Percentiles rank a stretch among this genome's conserved stretches.
Evolutionary conservation across 2,888 invertebrate species (phyloP).

Genomic region (Erebia aethiops): DNA sequence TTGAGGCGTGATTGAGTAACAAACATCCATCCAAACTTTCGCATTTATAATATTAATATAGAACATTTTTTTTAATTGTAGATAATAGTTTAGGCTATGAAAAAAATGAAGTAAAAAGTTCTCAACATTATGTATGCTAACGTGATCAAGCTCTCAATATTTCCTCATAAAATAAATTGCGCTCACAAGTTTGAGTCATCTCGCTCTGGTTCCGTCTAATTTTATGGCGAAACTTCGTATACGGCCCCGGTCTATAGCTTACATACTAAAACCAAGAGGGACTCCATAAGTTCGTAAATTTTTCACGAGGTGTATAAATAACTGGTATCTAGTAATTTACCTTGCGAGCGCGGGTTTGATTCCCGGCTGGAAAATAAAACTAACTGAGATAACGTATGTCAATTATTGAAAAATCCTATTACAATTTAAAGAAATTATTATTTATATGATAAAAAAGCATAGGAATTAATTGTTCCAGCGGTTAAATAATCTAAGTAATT

Average conservation of each 20-base stretch:
- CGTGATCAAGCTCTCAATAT: conserved; percentile 56
- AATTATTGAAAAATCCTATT: too few relatives aligned
- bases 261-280: conserved; percentile 12
- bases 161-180: conserved; percentile 76
- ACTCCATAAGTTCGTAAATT: conserved; percentile 2
- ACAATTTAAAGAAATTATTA: too few relatives aligned
- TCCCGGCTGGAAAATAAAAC: not conserved
- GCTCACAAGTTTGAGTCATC: conserved; percentile 73
- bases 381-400: too few relatives aligned
- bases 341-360: too few relatives aligned
- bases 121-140: conserved; percentile 51
- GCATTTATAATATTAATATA: too few relatives aligned
- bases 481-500: too few relatives aligned
- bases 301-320: not conserved
- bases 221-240: conserved; percentile 70
- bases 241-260: conserved; percentile 28
- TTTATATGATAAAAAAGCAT: too few relatives aligned
- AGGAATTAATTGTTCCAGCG: too few relatives aligned
- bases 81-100: too few relatives aligned
- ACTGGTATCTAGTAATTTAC: not conserved
- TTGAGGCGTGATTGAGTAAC: too few relatives aligned
- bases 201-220: conserved; percentile 72
- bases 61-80: too few relatives aligned
- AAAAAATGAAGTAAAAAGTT: conserved; percentile 1
- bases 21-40: too few relatives aligned